Conservation (phyloP, 2,888 invertebrate genomes). For the Erebia ligea region DNA sequence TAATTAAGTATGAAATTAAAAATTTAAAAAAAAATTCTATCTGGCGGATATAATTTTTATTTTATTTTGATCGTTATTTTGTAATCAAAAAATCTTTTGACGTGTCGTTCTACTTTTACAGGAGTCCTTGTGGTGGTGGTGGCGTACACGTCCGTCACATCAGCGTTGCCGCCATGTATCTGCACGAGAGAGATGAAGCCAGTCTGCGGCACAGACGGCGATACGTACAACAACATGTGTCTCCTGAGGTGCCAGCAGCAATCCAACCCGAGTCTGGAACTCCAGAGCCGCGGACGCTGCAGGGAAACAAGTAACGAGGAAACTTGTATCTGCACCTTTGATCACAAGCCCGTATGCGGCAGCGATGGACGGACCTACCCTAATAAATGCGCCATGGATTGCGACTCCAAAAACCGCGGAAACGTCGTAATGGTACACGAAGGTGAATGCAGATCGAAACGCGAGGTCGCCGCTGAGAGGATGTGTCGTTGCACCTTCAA, state of each 20-base stretch:
- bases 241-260: conserved; percentile 78
- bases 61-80: no score
- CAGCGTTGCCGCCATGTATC: conserved; percentile 54
- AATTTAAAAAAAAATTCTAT: no score
- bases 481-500: conserved; percentile 26
- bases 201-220: conserved; percentile 89
- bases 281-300: conserved; percentile 43
- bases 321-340: conserved; percentile 37
- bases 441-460: conserved; percentile 42
- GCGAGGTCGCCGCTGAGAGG: conserved; percentile 22
- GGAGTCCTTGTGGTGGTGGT: conserved; percentile 50
- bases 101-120: conserved; percentile 39
- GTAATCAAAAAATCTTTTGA: no score
- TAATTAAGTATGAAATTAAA: no score
- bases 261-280: conserved; percentile 33
- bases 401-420: conserved; percentile 32
- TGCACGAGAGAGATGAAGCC: conserved; percentile 60
- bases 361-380: conserved; percentile 46
- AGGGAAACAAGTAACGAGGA: background rate
- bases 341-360: conserved; percentile 47
- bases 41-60: no score
- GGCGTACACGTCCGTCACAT: conserved; percentile 42
- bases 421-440: conserved; percentile 24
- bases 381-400: conserved; percentile 49
- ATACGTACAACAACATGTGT: conserved; percentile 87